Evolutionary conservation across 2,888 invertebrate genomes (phyloP), one percentile per base, ranked within the genome.

Genomic region (Frankliniella intonsa): DNA sequence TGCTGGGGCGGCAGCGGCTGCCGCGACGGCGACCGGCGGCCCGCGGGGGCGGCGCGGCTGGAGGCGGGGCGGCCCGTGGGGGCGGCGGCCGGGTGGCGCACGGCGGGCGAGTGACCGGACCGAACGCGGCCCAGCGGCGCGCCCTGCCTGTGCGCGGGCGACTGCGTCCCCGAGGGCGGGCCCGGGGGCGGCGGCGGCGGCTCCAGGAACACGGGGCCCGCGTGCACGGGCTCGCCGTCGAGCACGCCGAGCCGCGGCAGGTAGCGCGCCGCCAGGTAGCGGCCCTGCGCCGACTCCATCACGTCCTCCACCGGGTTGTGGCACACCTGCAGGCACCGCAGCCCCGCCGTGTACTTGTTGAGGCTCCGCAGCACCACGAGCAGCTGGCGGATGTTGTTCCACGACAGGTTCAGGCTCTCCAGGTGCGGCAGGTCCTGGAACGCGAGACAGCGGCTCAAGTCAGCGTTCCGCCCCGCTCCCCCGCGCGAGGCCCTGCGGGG

Each of bases 291-390:
- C 12, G 25, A 22, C 69, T 25, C 69, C 25, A 76, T 22, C 22
- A 76, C 69, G 69, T 76, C 69, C 69, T 76, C 69, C 69, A 76
- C 69, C 25, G 69, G 69, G 69, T 76, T 76, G 69, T 76, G 69
- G 25, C 69, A 76, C 22, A 76, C 69, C 69, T 76, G 69, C 69
- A 76, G 69, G 69, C 69, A 76, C 22, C 69, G 69, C 69, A 76
- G 69, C 2, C 11, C 69, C 22, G 69, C 11, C 22, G 69, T 25
- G 69, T 76, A 25, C 69, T 76, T 76, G 69, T 22, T 76, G 22
- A 76, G 69, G 25, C 22, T 76, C 69, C 9, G 22, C 11, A 76
- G 69, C 11, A 76, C 69, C 69, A 76, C 69, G 7, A 76, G 69
- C 25, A 76, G 69, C 22, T 76, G 22, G 69, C 69, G 69, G 25